Conservation (phyloP, 1,140 invertebrate species). For the Drosophila arizonae region DNA sequence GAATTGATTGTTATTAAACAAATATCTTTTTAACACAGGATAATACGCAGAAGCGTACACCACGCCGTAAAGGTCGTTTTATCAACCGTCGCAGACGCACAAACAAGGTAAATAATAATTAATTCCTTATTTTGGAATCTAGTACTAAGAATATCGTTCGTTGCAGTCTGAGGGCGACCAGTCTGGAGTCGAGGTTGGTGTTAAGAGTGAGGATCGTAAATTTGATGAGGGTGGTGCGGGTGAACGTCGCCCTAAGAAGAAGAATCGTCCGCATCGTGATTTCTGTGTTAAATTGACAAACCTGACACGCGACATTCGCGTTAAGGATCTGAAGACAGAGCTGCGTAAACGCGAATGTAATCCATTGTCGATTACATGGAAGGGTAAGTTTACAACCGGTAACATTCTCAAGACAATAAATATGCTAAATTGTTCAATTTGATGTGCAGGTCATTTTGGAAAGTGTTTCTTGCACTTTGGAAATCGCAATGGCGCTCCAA, state of each 20-base stretch:
- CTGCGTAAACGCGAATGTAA: constrained; percentile 85
- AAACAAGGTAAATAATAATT: constrained; percentile 61
- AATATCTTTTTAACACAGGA: constrained; percentile 39
- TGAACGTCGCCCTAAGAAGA: constrained; percentile 63
- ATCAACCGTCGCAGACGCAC: constrained; percentile 73
- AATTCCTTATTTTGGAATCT: no score
- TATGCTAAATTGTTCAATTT: background rate
- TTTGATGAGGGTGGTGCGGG: constrained; percentile 58
- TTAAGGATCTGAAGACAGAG: constrained; percentile 86
- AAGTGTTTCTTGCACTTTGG: constrained; percentile 86
- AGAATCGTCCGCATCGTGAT: constrained; percentile 78
- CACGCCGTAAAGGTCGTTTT: constrained; percentile 72
- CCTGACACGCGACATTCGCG: constrained; percentile 84
- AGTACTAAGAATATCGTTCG: background rate
- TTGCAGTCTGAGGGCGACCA: constrained; percentile 80
- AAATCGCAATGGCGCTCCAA: constrained; percentile 83
- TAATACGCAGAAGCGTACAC: constrained; percentile 70
- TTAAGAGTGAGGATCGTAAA: constrained; percentile 78
- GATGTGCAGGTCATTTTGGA: constrained; percentile 83
- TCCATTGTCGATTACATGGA: constrained; percentile 86
- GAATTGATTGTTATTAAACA: background rate
- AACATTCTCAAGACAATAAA: no score
- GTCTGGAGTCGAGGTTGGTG: constrained; percentile 75
- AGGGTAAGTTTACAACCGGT: constrained; percentile 50
- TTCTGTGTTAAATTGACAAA: constrained; percentile 86